These are phyloP conservation scores for Okamejei kenojei DNA, from an alignment of 2,797 vertebrate species.

Conservation along the genomic window DNA sequence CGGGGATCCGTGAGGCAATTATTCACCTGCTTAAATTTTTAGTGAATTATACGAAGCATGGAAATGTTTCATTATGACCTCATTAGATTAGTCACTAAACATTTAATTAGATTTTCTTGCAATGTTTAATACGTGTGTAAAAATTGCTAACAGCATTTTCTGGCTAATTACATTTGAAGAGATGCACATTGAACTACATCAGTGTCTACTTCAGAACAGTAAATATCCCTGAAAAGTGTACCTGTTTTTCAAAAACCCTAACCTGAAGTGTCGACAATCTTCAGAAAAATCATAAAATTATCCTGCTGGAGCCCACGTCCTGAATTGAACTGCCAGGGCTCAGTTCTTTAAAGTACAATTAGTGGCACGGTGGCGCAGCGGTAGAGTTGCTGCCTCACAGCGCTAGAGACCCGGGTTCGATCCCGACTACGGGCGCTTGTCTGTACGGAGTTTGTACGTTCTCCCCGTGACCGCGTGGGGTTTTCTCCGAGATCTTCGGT, in stretches of 20 bases:
- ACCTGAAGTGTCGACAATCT: neutral
- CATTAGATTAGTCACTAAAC: slow-evolving; percentile 35
- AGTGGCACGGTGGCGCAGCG: too few relatives aligned
- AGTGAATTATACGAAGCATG: slow-evolving; percentile 31
- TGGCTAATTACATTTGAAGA: slow-evolving; percentile 25
- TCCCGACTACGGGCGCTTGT: too few relatives aligned
- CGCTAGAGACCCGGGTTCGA: too few relatives aligned
- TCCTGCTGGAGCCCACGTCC: neutral
- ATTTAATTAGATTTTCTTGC: slow-evolving; percentile 34
- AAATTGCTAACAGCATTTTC: slow-evolving; percentile 30
- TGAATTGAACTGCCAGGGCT: too few relatives aligned
- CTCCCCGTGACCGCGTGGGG: too few relatives aligned
- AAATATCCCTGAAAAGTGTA: neutral
- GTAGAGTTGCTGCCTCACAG: too few relatives aligned
- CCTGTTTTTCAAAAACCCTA: neutral
- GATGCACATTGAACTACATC: slow-evolving; percentile 9
- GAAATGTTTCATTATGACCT: slow-evolving; percentile 32
- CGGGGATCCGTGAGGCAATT: slow-evolving; percentile 15
- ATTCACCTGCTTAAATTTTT: slow-evolving; percentile 24
- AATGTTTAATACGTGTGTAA: slow-evolving; percentile 23
- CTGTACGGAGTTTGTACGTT: too few relatives aligned
- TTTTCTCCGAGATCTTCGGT: too few relatives aligned
- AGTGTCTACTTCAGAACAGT: neutral
- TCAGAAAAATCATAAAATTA: neutral
- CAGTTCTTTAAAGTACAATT: too few relatives aligned